phyloP scores from a whole-genome alignment of 2,797 vertebrate genomes.

The Euphonia xanthogaster region DNA sequence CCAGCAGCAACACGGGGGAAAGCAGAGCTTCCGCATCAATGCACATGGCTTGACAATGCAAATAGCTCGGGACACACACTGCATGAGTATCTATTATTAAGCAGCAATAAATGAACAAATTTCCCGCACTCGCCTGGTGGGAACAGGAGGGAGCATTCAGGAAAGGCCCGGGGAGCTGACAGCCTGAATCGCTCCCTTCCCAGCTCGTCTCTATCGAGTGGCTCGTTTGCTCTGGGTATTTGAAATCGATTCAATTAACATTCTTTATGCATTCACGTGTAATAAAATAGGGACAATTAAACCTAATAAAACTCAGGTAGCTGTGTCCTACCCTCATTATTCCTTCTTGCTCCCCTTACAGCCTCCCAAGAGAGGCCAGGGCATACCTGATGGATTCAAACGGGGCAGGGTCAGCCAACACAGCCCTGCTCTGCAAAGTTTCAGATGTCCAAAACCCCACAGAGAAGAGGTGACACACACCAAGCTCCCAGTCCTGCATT shows the following conservation, averaged over 20 bases:
- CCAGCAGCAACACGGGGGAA: slow-evolving; percentile 21
- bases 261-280: neutral
- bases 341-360: neutral
- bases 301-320: slow-evolving; percentile 8
- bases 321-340: neutral
- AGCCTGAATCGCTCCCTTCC: neutral
- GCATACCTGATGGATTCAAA: neutral
- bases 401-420: neutral
- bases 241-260: slow-evolving; percentile 19
- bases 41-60: slow-evolving; percentile 59
- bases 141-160: neutral
- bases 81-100: slow-evolving; percentile 71
- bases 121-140: slow-evolving; percentile 38
- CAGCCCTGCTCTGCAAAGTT: neutral
- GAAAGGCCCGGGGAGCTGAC: neutral
- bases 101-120: slow-evolving; percentile 62
- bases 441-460: neutral
- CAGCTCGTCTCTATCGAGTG: neutral
- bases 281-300: slow-evolving; percentile 12
- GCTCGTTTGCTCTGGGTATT: neutral
- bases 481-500: neutral
- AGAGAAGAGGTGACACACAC: neutral
- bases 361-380: neutral
- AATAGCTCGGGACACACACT: slow-evolving; percentile 16
- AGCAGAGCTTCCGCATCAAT: slow-evolving; percentile 6